phyloP scores from a whole-genome alignment of 92 coral and sea anemone species.

The Actinernus sp. region DNA sequence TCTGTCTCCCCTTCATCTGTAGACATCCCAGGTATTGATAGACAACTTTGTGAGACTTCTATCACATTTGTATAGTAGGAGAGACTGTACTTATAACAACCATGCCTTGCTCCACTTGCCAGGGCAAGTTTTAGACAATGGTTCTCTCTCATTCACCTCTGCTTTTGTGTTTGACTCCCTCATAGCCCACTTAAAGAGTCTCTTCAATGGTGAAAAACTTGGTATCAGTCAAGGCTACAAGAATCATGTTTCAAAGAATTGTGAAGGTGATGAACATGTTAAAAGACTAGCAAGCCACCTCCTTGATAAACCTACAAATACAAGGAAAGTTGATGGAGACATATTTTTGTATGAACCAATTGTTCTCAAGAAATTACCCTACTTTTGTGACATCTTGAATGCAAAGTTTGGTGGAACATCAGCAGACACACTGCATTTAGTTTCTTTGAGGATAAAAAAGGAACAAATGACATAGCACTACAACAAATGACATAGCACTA shows the following conservation, averaged over 20 bases:
- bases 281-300: constrained; percentile 3
- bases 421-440: background rate
- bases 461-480: constrained; percentile 30
- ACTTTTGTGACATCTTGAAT: background rate
- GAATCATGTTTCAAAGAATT: constrained; percentile 6
- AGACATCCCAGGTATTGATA: constrained; percentile 8
- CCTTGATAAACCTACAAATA: background rate
- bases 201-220: constrained; percentile 14
- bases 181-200: constrained; percentile 20
- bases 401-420: background rate
- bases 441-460: constrained; percentile 47
- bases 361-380: constrained; percentile 1
- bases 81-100: constrained; percentile 21
- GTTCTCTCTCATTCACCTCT: constrained; percentile 10
- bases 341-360: constrained; percentile 25
- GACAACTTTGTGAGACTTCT: constrained; percentile 46
- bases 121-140: constrained; percentile 9
- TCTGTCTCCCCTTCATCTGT: background rate
- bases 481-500: constrained; percentile 46
- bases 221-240: constrained; percentile 2
- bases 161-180: constrained; percentile 46
- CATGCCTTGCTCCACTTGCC: constrained; percentile 41
- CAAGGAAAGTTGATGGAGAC: background rate
- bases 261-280: constrained; percentile 2
- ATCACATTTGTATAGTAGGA: constrained; percentile 9